phyloP scores from a whole-genome alignment of 2,113 vertebrate genomes.

The Columba janthina region DNA sequence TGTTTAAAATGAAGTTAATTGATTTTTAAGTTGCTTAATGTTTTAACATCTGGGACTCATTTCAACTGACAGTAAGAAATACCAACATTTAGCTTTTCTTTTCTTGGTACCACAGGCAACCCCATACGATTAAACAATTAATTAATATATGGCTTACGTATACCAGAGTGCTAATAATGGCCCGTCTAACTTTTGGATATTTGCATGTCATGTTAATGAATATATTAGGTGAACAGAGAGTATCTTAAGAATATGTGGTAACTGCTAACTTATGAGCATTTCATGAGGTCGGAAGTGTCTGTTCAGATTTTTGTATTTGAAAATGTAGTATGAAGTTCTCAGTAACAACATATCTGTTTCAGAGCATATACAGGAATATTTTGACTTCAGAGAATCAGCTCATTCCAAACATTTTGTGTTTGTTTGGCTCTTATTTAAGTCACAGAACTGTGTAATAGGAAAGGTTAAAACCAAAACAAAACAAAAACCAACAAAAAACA shows the following conservation, averaged over 20 bases:
- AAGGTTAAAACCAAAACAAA: neutral
- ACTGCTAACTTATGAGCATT: neutral
- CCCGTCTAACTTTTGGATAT: neutral
- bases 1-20: neutral
- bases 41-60: slow-evolving; percentile 44
- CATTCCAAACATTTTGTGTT: neutral
- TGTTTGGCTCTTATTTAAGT: neutral
- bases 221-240: neutral
- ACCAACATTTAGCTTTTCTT: neutral
- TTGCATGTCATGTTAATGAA: neutral
- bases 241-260: neutral
- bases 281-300: neutral
- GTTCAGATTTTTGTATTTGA: neutral
- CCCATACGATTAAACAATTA: neutral
- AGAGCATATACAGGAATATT: neutral
- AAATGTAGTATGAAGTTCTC: neutral
- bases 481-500: neutral
- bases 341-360: neutral
- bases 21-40: slow-evolving; percentile 6
- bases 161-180: neutral
- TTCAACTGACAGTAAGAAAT: slow-evolving; percentile 1
- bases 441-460: neutral
- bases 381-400: neutral
- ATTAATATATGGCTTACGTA: neutral
- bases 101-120: neutral